Base-by-base conservation (phyloP, 2,888 invertebrate genomes). In the Spisula subtruncata region DNA sequence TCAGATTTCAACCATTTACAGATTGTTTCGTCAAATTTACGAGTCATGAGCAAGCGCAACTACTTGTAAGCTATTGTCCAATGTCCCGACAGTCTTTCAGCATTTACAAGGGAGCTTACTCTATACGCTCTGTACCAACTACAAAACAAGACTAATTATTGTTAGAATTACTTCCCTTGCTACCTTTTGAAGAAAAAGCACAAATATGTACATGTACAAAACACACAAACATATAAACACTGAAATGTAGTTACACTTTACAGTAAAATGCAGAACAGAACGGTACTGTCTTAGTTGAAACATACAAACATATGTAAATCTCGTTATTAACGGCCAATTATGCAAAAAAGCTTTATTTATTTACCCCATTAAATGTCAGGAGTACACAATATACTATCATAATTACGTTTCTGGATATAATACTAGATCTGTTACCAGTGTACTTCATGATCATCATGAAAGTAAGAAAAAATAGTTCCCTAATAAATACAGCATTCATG, bases 131-230 rank as follows among this genome's bases (percentile, higher is more conserved):
- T 85, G 35, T 35, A 48, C 32, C 46, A 46, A 46, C 29, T 54
- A 41, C 51, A 79, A 81, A 14, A 29, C 86, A 86, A n/a, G 18
- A 41, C 46, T 60, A 32, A 32, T 71, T 87, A 51, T 51, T 66
- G 71, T 29, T 32, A 71, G 84, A 71, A 85, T 88, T 88, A 85
- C 71, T 56, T 85, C 88, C 85, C 88, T 88, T 88, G 25, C 51
- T 29, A 35, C 41, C 56, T 81, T 81, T 32, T 35, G 29, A 75
- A 35, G 35, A 75, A 75, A 75, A 35, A 32, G 35, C 35, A 35
- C n/a, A n/a, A n/a, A n/a, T n/a, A n/a, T n/a, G 29, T 86, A 54
- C 25, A 79, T 46, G n/a, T 35, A 48, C 80, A 80, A 80, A 20
- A 46, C 81, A 81, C 12, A 81, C 46, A 48, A 41, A 46, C n/a